phyloP scores from a whole-genome alignment of 2,797 vertebrate species.

The Sphenodon punctatus region DNA sequence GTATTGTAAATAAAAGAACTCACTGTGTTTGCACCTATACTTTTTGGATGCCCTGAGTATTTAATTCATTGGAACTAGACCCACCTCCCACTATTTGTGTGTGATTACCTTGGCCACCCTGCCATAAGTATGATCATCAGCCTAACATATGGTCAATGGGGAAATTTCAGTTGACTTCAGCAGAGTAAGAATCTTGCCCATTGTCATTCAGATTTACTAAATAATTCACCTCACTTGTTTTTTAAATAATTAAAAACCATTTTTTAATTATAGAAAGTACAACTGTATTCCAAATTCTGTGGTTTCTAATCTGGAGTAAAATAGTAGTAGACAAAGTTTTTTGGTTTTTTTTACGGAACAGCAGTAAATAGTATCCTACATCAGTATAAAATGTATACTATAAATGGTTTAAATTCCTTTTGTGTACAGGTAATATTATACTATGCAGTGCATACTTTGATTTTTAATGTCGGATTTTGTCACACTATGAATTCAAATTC shows the following conservation, averaged over 20 bases:
- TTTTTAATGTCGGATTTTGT: conserved; percentile 43
- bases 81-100: too few species aligned
- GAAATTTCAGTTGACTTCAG: too few species aligned
- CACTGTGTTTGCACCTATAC: too few species aligned
- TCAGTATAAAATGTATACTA: background rate
- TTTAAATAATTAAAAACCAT: background rate
- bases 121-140: too few species aligned
- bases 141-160: too few species aligned
- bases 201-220: too few species aligned
- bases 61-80: too few species aligned
- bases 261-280: background rate
- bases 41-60: too few species aligned
- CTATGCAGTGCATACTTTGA: conserved; percentile 27
- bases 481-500: conserved; percentile 27
- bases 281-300: fast-evolving
- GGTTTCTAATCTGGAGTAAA: background rate
- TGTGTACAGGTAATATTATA: conserved; percentile 21
- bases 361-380: background rate
- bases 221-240: fast-evolving
- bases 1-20: too few species aligned
- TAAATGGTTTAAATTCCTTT: background rate
- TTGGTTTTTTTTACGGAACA: background rate
- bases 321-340: background rate
- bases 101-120: too few species aligned
- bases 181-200: too few species aligned